These are phyloP conservation scores for Urocyon cinereoargenteus DNA, from an alignment of 2,797 vertebrate genomes.

Conservation along the genomic window DNA sequence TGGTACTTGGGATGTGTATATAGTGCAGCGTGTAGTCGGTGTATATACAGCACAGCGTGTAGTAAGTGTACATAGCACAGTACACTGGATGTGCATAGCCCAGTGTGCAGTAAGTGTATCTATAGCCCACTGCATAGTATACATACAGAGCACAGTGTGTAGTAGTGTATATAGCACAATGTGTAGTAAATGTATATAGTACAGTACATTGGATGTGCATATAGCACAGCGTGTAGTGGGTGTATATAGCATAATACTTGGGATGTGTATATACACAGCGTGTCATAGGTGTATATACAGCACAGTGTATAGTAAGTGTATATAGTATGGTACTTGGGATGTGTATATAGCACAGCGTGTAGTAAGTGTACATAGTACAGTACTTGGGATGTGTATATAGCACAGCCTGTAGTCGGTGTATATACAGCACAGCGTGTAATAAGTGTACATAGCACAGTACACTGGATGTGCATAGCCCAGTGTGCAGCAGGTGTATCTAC, in stretches of 20 bases:
- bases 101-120: not conserved
- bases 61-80: not conserved
- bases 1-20: not conserved
- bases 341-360: no score
- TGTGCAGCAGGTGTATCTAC: not conserved
- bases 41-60: accelerated
- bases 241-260: not conserved
- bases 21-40: not conserved
- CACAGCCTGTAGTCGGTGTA: not conserved
- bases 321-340: no score
- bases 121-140: no score
- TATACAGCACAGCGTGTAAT: accelerated
- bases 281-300: not conserved
- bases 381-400: not conserved
- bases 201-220: no score
- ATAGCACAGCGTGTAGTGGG: not conserved
- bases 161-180: no score
- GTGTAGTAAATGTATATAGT: not conserved
- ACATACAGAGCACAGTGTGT: no score
- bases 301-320: not conserved
- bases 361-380: not conserved
- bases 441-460: not conserved
- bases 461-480: no score
- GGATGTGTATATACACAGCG: no score
- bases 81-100: accelerated